Conservation (phyloP, 23 tunicate species). For the Botrylloides violaceus region DNA sequence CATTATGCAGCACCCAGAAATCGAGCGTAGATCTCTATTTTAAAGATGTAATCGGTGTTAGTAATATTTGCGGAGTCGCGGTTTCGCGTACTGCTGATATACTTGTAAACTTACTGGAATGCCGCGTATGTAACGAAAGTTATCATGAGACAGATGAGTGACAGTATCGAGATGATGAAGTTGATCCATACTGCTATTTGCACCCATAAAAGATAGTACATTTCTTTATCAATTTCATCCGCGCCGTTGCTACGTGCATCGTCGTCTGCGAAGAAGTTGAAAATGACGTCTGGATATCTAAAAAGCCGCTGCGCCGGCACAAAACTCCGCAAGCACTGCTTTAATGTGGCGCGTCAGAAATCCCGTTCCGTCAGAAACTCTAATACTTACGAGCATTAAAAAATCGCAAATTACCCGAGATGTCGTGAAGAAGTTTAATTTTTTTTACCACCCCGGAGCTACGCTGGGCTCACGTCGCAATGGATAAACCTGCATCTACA, state of each 20-base stretch:
- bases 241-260: neutral
- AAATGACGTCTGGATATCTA: too few relatives aligned
- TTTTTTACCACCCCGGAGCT: too few relatives aligned
- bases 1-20: conserved; percentile 65
- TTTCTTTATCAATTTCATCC: too few relatives aligned
- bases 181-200: conserved; percentile 45
- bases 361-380: too few relatives aligned
- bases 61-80: too few relatives aligned
- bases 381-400: too few relatives aligned
- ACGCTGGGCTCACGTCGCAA: too few relatives aligned
- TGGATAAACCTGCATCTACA: too few relatives aligned
- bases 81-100: too few relatives aligned
- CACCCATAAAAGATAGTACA: neutral
- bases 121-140: conserved; percentile 61
- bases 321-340: too few relatives aligned
- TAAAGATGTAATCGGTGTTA: neutral
- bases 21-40: conserved; percentile 66
- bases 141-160: conserved; percentile 31
- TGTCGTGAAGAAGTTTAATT: neutral
- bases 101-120: conserved; percentile 40
- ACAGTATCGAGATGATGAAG: conserved; percentile 49
- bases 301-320: too few relatives aligned
- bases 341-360: too few relatives aligned
- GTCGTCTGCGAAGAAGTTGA: neutral
- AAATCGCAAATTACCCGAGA: neutral